Conservation (phyloP, 2,888 invertebrate genomes). For the Itoplectis maculator region DNA sequence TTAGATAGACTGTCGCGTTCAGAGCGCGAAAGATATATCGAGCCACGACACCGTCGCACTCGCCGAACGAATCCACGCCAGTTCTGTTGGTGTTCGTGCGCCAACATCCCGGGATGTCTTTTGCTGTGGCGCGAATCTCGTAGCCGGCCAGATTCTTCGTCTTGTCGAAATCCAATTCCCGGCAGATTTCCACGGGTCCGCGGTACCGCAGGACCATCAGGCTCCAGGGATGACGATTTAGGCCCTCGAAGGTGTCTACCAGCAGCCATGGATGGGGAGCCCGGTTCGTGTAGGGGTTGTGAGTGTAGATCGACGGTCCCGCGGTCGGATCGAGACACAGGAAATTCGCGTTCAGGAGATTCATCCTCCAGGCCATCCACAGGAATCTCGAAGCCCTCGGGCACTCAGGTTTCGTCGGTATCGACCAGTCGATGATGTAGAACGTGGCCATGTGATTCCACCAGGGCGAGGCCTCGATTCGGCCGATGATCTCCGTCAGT, state of each 20-base stretch:
- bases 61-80: not conserved
- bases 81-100: not conserved
- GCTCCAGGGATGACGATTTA: not conserved
- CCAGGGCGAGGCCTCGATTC: slow-evolving; percentile 51
- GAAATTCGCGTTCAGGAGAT: slow-evolving; percentile 60
- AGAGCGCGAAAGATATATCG: not conserved
- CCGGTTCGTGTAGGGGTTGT: slow-evolving; percentile 63
- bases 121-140: not conserved
- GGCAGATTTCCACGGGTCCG: not conserved
- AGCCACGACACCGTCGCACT: not conserved
- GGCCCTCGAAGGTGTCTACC: not conserved
- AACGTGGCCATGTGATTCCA: slow-evolving; percentile 67
- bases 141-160: too few species aligned
- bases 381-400: slow-evolving; percentile 51
- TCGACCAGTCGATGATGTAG: slow-evolving; percentile 48
- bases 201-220: not conserved
- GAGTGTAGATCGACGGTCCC: slow-evolving; percentile 56
- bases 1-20: not conserved
- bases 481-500: not conserved
- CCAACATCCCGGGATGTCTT: not conserved
- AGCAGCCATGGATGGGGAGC: slow-evolving; percentile 58
- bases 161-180: too few species aligned
- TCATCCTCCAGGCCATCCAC: slow-evolving; percentile 55
- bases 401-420: slow-evolving; percentile 45
- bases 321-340: slow-evolving; percentile 55